Conservation (phyloP, 2,888 invertebrate genomes). For the Drosophila mercatorum region DNA sequence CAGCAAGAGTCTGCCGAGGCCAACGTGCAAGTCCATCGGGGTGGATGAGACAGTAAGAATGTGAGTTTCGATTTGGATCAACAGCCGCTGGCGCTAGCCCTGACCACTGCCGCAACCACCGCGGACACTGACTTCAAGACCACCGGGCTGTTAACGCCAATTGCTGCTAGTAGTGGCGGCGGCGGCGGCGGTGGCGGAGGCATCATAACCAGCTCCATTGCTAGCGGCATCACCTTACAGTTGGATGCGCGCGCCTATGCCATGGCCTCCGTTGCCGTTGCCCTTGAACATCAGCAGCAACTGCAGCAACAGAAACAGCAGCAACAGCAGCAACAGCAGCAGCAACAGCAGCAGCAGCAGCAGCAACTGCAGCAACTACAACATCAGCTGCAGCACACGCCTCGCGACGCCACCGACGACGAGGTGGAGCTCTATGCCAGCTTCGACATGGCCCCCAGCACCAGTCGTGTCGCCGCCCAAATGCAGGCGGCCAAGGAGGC, state of each 20-base stretch:
- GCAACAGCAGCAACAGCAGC: constrained; percentile 31
- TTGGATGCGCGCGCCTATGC: constrained; percentile 74
- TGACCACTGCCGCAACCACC: constrained; percentile 30
- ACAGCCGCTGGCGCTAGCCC: constrained; percentile 57
- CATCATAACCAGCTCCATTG: constrained; percentile 28
- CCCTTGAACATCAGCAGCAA: constrained; percentile 65
- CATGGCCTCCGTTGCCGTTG: constrained; percentile 72
- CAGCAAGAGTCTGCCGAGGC: constrained; percentile 95
- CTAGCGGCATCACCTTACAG: constrained; percentile 26
- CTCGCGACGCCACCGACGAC: constrained; percentile 77
- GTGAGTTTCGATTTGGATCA: constrained; percentile 84
- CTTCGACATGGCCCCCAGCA: constrained; percentile 75
- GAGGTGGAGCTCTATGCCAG: constrained; percentile 82
- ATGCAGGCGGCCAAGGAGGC: constrained; percentile 82
- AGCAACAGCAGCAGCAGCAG: constrained; percentile 32
- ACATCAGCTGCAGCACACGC: constrained; percentile 24
- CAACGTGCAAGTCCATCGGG: constrained; percentile 85
- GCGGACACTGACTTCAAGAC: constrained; percentile 9
- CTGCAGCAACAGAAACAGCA: constrained; percentile 41
- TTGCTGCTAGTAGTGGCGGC: constrained; percentile 8
- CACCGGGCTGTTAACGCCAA: constrained; percentile 26
- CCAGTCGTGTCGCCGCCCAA: constrained; percentile 80
- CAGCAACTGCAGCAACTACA: constrained; percentile 23
- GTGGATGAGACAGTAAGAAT: constrained; percentile 85
- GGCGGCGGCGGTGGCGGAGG: constrained; percentile 11